Evolutionary conservation across 2,888 invertebrate species (phyloP).

Genomic region (Ennomos erosarius): DNA sequence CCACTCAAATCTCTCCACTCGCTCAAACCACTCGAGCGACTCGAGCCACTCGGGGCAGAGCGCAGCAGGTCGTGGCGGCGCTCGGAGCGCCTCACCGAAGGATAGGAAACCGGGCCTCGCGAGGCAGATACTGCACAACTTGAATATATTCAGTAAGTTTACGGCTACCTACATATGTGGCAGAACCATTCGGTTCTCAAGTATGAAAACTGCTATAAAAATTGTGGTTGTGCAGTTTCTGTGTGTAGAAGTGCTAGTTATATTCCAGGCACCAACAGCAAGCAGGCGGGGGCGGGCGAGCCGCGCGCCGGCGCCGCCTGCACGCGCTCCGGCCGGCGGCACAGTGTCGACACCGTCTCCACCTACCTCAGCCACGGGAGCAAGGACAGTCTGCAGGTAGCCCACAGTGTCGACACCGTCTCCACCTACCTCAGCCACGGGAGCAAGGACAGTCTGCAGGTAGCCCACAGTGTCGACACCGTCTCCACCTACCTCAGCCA

Average conservation of each 20-base stretch:
- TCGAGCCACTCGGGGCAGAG: slow-evolving; percentile 42
- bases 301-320: slow-evolving; percentile 74
- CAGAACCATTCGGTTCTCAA: too few relatives aligned
- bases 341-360: slow-evolving; percentile 94
- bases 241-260: background rate
- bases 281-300: slow-evolving; percentile 20
- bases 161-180: background rate
- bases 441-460: too few relatives aligned
- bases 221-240: background rate
- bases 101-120: slow-evolving; percentile 85
- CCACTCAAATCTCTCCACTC: slow-evolving; percentile 42
- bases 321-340: slow-evolving; percentile 90
- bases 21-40: slow-evolving; percentile 42
- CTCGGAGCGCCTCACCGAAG: slow-evolving; percentile 66
- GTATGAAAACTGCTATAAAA: too few relatives aligned
- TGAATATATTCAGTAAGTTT: slow-evolving; percentile 90
- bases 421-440: too few relatives aligned
- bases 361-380: slow-evolving; percentile 95
- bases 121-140: slow-evolving; percentile 91
- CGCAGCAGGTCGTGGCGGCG: slow-evolving; percentile 44
- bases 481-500: too few relatives aligned
- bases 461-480: too few relatives aligned
- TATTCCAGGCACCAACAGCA: slow-evolving; percentile 70
- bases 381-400: slow-evolving; percentile 86
- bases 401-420: too few relatives aligned